Evolutionary conservation across 2,113 vertebrate species (phyloP), one percentile per base, ranked within the genome.

Genomic region (Perccottus glenii): DNA sequence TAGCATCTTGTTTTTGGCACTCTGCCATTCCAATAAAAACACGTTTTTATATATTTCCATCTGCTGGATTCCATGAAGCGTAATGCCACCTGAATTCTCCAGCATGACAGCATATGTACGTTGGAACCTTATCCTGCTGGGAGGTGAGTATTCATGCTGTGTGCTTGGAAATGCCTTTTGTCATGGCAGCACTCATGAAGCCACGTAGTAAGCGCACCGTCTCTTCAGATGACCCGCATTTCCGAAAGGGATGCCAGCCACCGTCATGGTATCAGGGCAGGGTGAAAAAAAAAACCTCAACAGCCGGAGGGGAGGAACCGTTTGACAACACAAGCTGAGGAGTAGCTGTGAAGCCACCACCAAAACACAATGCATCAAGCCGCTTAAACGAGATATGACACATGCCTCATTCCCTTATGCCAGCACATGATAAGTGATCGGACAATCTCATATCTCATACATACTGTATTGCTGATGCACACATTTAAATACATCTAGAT

Each of bases 301-400:
- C 84, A 84, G 85, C 76, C 65, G 52, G 80, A 48, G 73, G 83
- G 77, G 83, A 72, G 79, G 77, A 63, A 50, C 52, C 44, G 40
- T 73, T 85, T 67, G 45, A 57, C 80, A 75, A 73, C 73, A 73
- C 3, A 77, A 81, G 68, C 77, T 40, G 85, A 75, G 69, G 69
- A 85, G 76, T 64, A 43, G 55, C 76, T 67, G 85, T 63, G 66
- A 85, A 81, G 44, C 73, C 52, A 64, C 70, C 60, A 70, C 73
- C 67, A 48, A 65, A 77, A 75, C 73, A 69, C 64, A 61, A 55
- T 53, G 78, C 74, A 50, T 65, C 68, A 64, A 51, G 72, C 75
- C 68, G 80, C 78, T 67, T 78, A 78, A 89, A 89, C 75, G 51
- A 80, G 81, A 88, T 77, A 73, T 81, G 87, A 89, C 88, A 87